Evolutionary conservation across 1,140 invertebrate species (phyloP), one percentile per base, ranked within the genome.

Genomic region (Ganaspis sp.): DNA sequence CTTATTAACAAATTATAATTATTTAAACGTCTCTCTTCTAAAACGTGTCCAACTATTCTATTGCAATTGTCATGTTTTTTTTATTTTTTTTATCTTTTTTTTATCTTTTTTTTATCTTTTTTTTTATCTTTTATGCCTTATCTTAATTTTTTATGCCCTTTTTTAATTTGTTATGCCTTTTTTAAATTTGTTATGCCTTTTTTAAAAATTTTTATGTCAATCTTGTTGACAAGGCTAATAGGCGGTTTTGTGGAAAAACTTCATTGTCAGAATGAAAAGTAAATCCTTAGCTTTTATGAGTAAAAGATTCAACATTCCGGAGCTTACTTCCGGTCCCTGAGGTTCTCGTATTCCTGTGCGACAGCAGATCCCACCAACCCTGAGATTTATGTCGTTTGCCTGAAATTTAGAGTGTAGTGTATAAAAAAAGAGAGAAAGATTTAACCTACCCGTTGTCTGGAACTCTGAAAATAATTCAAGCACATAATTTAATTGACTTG

Each of bases 351-450:
- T 15, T 64, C 54, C 54, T 26, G 54, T 26, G 23, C 54, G 21
- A 64, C 58, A 26, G n/a, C 9, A 64, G 23, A 64, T 9, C 54
- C 23, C 26, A 29, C 58, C 26, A 64, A 69, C 26, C 73, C 23
- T 38, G 58, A 69, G 58, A 74, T 74, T 74, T 74, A 74, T 74
- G 26, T 45, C 34, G 38, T 53, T 45, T 74, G 19, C 4, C 38
- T 12, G 19, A 74, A 64, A 74, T 74, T 74, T 69, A 74, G 54
- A 64, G 23, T 54, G 12, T 23, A 12, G 49, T 21, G 11, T 23
- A 17, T 29, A 29, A 73, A 58, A 38, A 34, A n/a, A 73, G 58
- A 40, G 4, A 64, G 21, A n/a, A 26, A 64, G 58, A 64, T 49
- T 49, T 49, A 49, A 49, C 45, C 45, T 0, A n/a, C 15, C 17